Base-by-base conservation (phyloP, 2,113 vertebrate genomes). In the Loxodonta africana region DNA sequence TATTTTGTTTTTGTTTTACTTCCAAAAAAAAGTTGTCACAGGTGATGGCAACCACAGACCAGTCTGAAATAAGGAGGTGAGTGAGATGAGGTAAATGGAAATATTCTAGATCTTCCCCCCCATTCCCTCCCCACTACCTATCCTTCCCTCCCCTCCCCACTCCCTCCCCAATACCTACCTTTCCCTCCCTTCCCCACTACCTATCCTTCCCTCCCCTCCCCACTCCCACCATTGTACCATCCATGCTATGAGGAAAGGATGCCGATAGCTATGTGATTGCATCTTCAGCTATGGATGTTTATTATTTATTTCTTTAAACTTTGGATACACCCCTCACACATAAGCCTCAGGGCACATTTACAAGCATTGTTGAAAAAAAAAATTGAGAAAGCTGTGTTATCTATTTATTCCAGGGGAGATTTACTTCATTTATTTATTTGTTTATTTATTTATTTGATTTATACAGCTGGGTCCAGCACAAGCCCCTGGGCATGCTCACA, bases 401-500 rank as follows among this genome's bases (percentile, higher is more conserved):
- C 97, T 95, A 81, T 91, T 94, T 97, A 83, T 96, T 96, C 86
- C 88, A 96, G 46, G 57, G 65, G 53, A 97, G 74, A 95, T 86
- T 80, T 93, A 88, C 63, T 98, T 97, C 63, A 90, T 94, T 96
- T 96, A 91, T 97, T 97, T 89, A 30, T 95, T 90, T 83, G 26
- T 93, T 97, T 96, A 37, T 96, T 97, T 96, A 67, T 97, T 96
- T 95, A 80, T 88, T 98, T 98, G 95, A 97, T 97, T 97, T 96
- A 97, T 97, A 95, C 85, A 95, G 85, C 96, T 95, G 97, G 83
- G 96, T 96, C 96, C 95, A 93, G 76, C 28, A 12, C 20, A 94
- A 96, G 90, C 97, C 96, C 96, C 86, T 90, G 80, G 97, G 96
- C 92, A 91, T 15, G 26, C 91, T 97, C 85, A 96, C 95, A 96